These are phyloP conservation scores for Pseudococcus longispinus DNA, from an alignment of 2,888 invertebrate species.

Conservation along the genomic window DNA sequence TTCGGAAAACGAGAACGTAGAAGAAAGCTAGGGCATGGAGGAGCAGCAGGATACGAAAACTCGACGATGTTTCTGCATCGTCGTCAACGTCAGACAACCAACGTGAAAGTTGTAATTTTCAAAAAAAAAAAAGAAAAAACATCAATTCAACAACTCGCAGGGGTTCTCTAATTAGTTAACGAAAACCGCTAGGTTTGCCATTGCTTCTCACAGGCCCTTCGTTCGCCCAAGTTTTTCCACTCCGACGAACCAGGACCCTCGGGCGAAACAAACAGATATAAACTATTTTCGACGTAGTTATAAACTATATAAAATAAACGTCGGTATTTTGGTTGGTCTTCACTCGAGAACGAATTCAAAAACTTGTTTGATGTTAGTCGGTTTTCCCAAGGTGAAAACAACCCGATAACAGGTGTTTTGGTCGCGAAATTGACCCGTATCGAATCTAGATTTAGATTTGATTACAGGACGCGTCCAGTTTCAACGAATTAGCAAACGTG, in stretches of 20 bases:
- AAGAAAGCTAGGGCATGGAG: neutral
- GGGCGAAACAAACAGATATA: neutral
- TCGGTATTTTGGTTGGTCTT: neutral
- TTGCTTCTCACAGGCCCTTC: neutral
- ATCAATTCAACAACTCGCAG: neutral
- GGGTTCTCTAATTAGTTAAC: neutral
- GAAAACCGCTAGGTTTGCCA: neutral
- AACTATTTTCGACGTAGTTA: neutral
- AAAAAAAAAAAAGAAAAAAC: neutral
- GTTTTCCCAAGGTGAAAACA: neutral
- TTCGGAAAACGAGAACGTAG: neutral
- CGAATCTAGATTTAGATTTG: slow-evolving; percentile 4
- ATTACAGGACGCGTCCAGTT: slow-evolving; percentile 82
- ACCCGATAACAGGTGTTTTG: neutral
- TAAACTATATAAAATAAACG: neutral
- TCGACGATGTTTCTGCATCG: neutral
- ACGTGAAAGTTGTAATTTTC: neutral
- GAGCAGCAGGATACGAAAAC: neutral
- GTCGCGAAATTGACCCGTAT: neutral
- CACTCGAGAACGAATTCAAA: neutral
- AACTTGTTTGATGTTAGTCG: neutral
- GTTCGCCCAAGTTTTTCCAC: neutral
- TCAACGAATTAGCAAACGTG: slow-evolving; percentile 94
- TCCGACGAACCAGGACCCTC: neutral
- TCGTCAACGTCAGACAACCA: neutral